Evolutionary conservation across 2,113 vertebrate genomes (phyloP), one percentile per base, ranked within the genome.

Genomic region (Catharus bicknelli): DNA sequence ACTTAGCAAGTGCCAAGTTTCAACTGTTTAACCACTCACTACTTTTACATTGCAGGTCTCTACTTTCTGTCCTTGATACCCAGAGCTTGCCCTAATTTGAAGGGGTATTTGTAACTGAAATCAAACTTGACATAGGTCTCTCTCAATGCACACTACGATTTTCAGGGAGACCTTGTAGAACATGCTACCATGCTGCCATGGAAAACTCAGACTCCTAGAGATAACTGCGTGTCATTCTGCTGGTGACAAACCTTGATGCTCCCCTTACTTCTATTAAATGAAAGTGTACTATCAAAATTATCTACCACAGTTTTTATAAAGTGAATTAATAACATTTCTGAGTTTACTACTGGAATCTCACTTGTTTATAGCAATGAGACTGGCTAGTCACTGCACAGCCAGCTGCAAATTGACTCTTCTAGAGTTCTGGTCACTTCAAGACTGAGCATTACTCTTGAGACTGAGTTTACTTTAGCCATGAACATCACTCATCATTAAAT

Each of bases 161-260:
- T 78, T n/a, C 19, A 55, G 45, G 10, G 10, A 91, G 17, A 67
- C 4, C 5, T 29, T 26, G 5, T 4, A 53, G 42, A 89, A 81
- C 0, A 1, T 27, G 26, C 32, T 53, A 27, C 20, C 26, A 34
- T 9, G 32, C 23, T 66, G 51, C 10, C 51, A 50, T 0, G 0
- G 10, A 42, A 7, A 54, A 23, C 11, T 62, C 0, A 0, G 1
- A 73, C 8, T 86, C 43, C 23, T 38, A 29, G 11, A 83, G 42
- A 23, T 13, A 34, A 32, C 12, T 25, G 3, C 5, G 29, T 11
- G 8, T 22, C n/a, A 50, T 45, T 70, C 32, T 75, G 38, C 7
- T 4, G 2, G 13, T 53, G 45, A 85, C 9, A 62, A 72, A 66
- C 32, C 32, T 1, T 26, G 17, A 22, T 34, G 29, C 42, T 70